Base-by-base conservation (phyloP, 2,888 invertebrate species). In the Biston betularia region DNA sequence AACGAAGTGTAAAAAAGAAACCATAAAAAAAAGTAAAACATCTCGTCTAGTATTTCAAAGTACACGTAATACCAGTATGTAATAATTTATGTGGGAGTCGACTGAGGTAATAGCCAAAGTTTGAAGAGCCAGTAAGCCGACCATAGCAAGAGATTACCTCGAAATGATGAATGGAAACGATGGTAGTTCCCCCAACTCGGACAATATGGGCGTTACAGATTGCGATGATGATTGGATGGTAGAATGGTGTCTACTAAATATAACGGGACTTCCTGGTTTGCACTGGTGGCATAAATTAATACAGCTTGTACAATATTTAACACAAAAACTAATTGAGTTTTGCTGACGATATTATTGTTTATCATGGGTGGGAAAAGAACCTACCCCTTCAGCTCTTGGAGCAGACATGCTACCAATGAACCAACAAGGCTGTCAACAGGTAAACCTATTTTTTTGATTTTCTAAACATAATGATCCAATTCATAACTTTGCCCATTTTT, bases 111-210 rank as follows among this genome's bases (percentile, higher is more conserved):
- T 63, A 34, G 58, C 8, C 24, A 14, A 67, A 62, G 67, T 67
- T 65, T 42, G 61, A 48, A 61, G 56, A 56, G 55, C 44, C 45
- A 56, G 45, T 40, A 52, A 60, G 60, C 50, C 42, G 56, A 24
- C 40, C 61, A 57, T 55, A 33, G 55, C 35, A 15, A 45, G 50
- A 56, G 40, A 65, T 65, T 65, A 61, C 52, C 44, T n/a, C 15
- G 34, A 15, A 53, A 65, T 65, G 65, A 65, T 61, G 46, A 35
- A 61, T 65, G 65, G 24, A 61, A 60, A 61, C 24, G 40, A 38
- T 33, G 56, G 40, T 52, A 52, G 55, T 65, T 56, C 33, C 49
- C 45, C 3, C 24, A 46, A 65, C 61, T 57, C 46, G 33, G 48
- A 61, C 55, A 33, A 48, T 56, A 38, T 65, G 35, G 55, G 11